These are phyloP conservation scores for Colaptes auratus DNA, from an alignment of 2,113 vertebrate species.

Conservation along the genomic window DNA sequence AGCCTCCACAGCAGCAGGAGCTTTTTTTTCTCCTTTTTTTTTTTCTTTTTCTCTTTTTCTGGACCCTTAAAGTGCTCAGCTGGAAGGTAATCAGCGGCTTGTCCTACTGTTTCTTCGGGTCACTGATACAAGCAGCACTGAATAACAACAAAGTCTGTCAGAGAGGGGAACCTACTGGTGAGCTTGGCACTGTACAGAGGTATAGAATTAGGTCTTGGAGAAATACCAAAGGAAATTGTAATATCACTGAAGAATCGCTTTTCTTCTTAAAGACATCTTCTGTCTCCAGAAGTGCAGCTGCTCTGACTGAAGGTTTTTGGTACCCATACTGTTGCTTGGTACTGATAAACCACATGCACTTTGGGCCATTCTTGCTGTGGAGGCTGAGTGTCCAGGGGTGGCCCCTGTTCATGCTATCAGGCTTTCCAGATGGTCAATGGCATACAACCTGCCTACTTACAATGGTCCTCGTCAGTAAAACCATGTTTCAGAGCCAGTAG, in stretches of 20 bases:
- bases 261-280: not conserved
- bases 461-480: not conserved
- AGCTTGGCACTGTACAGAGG: not conserved
- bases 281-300: not conserved
- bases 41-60: not conserved
- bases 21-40: not conserved
- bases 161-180: not conserved
- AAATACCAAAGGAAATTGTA: not conserved
- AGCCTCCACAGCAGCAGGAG: not conserved
- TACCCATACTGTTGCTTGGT: not conserved
- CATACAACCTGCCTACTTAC: not conserved
- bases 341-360: not conserved
- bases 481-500: rapidly evolving
- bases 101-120: not conserved
- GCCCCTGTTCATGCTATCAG: not conserved
- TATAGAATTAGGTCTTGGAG: not conserved
- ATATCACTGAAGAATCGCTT: not conserved
- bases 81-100: not conserved
- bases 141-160: not conserved
- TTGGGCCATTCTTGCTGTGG: not conserved
- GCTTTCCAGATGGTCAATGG: not conserved
- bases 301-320: not conserved
- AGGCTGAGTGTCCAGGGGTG: not conserved
- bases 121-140: not conserved
- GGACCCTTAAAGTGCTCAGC: not conserved